phyloP scores from a whole-genome alignment of 2,888 invertebrate species.

The Hypena proboscidalis region DNA sequence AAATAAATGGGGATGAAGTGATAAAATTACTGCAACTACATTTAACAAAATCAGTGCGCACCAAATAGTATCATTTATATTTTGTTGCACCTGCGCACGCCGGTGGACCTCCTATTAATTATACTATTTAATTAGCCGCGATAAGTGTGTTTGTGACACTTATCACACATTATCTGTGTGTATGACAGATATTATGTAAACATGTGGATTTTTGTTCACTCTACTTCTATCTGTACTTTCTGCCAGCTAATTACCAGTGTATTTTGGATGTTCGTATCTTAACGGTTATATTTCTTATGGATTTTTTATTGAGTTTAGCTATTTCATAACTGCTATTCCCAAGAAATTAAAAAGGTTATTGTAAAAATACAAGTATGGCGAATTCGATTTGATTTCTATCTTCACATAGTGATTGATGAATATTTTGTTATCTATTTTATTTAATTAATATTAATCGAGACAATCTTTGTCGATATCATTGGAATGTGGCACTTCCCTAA shows the following conservation, averaged over 20 bases:
- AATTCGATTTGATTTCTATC: too few relatives aligned
- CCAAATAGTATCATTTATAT: slow-evolving; percentile 25
- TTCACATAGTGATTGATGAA: too few relatives aligned
- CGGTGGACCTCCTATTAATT: slow-evolving; percentile 41
- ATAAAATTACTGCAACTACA: neutral
- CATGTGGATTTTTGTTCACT: slow-evolving; percentile 42
- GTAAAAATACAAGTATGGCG: too few relatives aligned
- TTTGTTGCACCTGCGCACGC: slow-evolving; percentile 24
- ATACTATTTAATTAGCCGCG: slow-evolving; percentile 63
- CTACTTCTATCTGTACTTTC: slow-evolving; percentile 7
- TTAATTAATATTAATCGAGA: too few relatives aligned
- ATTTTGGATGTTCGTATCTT: too few relatives aligned
- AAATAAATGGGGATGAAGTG: too few relatives aligned
- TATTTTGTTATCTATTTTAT: too few relatives aligned
- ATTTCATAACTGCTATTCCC: too few relatives aligned
- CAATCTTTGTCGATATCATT: slow-evolving; percentile 14
- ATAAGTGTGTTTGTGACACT: slow-evolving; percentile 58
- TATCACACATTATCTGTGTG: slow-evolving; percentile 53
- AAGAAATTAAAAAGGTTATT: too few relatives aligned
- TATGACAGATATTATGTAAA: slow-evolving; percentile 48
- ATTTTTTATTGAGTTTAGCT: too few relatives aligned
- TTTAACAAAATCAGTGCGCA: slow-evolving; percentile 9
- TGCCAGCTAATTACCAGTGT: neutral
- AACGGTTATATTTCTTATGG: too few relatives aligned
- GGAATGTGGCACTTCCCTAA: slow-evolving; percentile 51